These are phyloP conservation scores for Carassius carassius DNA, from an alignment of 2,113 vertebrate genomes.

Conservation along the genomic window DNA sequence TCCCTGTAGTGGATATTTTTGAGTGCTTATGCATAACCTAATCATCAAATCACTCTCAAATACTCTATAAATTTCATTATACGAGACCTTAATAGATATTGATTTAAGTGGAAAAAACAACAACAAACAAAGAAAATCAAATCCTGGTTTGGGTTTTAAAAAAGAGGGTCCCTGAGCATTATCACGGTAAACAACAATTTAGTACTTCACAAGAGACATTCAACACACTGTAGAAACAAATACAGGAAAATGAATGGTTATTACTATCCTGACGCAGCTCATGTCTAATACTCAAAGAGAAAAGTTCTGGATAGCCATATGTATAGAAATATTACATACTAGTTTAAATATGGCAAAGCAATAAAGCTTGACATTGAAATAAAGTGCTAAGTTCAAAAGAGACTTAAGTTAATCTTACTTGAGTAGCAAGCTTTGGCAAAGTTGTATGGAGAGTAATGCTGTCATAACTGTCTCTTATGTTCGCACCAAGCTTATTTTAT, in stretches of 20 bases:
- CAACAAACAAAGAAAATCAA: not conserved
- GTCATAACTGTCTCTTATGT: no score
- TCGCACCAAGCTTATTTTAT: no score
- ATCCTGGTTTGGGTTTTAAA: conserved; percentile 37
- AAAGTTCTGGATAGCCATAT: conserved; percentile 40
- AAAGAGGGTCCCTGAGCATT: conserved; percentile 77
- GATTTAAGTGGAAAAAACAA: not conserved
- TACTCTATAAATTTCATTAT: not conserved
- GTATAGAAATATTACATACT: conserved; percentile 47
- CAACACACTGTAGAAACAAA: not conserved
- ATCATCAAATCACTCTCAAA: not conserved
- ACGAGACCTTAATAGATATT: not conserved
- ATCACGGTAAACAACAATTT: conserved; percentile 67
- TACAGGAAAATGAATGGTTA: conserved; percentile 41
- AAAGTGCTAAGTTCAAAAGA: no score
- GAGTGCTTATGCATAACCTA: no score
- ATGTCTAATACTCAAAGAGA: conserved; percentile 58
- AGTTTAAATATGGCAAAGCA: conserved; percentile 65
- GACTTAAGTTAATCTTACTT: no score
- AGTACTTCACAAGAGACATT: conserved; percentile 26
- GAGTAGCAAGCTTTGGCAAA: no score
- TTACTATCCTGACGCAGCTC: conserved; percentile 56
- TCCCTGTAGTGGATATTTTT: no score
- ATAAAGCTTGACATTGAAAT: no score
- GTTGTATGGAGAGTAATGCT: no score